Conservation (phyloP, 2,888 invertebrate genomes). For the Tachina lurida region DNA sequence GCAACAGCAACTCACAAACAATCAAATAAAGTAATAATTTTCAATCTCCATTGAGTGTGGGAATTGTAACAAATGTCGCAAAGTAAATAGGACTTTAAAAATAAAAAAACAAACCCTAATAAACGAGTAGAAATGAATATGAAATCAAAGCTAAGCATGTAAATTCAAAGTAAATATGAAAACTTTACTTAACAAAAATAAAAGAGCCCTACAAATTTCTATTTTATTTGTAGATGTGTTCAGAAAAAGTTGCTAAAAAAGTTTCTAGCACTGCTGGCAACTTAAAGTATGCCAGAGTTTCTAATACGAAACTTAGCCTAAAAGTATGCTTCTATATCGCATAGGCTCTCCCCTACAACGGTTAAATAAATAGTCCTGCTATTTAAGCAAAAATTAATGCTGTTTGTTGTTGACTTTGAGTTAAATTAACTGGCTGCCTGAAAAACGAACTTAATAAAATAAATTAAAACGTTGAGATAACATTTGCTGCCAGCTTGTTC, state of each 20-base stretch:
- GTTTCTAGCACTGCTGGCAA: slow-evolving; percentile 6
- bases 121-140: slow-evolving; percentile 18
- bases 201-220: background rate
- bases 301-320: slow-evolving; percentile 6
- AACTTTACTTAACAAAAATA: slow-evolving; percentile 18
- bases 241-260: slow-evolving; percentile 30
- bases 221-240: background rate
- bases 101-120: background rate
- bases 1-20: slow-evolving; percentile 9
- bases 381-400: background rate
- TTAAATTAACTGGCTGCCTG: slow-evolving; percentile 42
- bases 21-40: slow-evolving; percentile 35
- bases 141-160: slow-evolving; percentile 62
- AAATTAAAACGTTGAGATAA: slow-evolving; percentile 46
- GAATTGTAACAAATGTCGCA: slow-evolving; percentile 61
- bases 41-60: slow-evolving; percentile 64
- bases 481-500: slow-evolving; percentile 43
- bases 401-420: slow-evolving; percentile 26
- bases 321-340: slow-evolving; percentile 42
- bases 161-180: slow-evolving; percentile 63
- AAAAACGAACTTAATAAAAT: slow-evolving; percentile 18
- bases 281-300: slow-evolving; percentile 40
- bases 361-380: slow-evolving; percentile 17
- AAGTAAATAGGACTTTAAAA: slow-evolving; percentile 1
- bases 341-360: background rate